Evolutionary conservation across 2,113 vertebrate genomes (phyloP).

Genomic region (Capra hircus): DNA sequence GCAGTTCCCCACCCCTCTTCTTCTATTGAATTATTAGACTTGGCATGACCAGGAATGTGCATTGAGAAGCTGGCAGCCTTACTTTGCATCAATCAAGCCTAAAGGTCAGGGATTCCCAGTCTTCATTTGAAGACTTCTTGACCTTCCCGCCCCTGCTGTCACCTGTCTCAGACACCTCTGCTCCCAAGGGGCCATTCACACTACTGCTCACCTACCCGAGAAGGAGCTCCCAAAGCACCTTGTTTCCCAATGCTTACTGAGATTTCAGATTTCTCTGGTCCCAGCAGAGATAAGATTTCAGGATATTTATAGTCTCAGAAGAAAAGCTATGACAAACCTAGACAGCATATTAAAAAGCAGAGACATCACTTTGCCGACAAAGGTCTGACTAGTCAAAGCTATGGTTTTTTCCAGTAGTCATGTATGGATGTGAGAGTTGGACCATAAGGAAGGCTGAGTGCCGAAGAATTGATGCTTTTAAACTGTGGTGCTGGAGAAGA

Average conservation of each 20-base stretch:
- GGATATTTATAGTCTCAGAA: background rate
- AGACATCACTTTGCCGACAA: background rate
- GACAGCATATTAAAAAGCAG: background rate
- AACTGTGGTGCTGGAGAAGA: background rate
- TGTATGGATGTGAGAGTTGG: background rate
- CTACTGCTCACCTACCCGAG: fast-evolving
- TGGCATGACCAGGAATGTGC: background rate
- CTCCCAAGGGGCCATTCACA: fast-evolving
- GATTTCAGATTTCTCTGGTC: background rate
- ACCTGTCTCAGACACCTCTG: too few species aligned
- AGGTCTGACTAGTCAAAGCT: background rate
- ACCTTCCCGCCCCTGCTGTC: fast-evolving
- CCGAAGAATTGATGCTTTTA: background rate
- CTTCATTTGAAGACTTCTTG: background rate
- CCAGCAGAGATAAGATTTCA: background rate
- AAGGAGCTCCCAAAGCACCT: background rate
- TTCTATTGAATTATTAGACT: background rate
- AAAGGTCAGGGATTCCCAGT: background rate
- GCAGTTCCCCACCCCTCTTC: fast-evolving
- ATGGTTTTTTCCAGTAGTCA: background rate
- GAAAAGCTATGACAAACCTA: background rate
- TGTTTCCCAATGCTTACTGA: background rate
- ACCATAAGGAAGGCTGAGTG: background rate
- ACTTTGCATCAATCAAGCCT: background rate
- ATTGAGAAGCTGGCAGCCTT: background rate